These are phyloP conservation scores for Sesamia nonagrioides DNA, from an alignment of 1,140 invertebrate species.

Conservation along the genomic window DNA sequence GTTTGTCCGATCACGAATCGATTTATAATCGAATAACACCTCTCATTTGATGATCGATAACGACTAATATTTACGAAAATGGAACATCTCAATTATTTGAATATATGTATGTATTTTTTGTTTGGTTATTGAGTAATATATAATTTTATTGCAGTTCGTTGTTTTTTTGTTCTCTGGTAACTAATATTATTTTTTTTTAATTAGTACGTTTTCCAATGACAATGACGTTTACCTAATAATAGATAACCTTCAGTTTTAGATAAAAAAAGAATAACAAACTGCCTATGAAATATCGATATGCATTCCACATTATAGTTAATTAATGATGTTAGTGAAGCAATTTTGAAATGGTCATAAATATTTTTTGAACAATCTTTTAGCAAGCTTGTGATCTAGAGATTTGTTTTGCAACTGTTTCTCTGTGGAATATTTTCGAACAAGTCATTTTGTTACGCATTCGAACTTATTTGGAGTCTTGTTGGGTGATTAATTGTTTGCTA, in stretches of 20 bases:
- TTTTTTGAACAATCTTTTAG: constrained; percentile 28
- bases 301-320: constrained; percentile 18
- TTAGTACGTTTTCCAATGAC: neutral
- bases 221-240: neutral
- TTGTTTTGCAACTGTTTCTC: constrained; percentile 10
- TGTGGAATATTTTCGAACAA: constrained; percentile 3
- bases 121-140: constrained; percentile 25
- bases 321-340: constrained; percentile 28
- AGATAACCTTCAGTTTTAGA: constrained; percentile 15
- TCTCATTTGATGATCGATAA: constrained; percentile 26
- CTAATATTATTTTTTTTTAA: neutral
- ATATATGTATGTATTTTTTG: neutral
- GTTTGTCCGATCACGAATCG: constrained; percentile 53
- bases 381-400: neutral
- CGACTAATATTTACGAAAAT: constrained; percentile 19
- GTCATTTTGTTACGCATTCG: neutral
- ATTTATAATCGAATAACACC: constrained; percentile 48
- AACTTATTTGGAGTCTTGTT: neutral
- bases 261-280: neutral
- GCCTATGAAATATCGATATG: constrained; percentile 31
- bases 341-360: constrained; percentile 38
- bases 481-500: too few relatives aligned
- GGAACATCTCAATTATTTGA: constrained; percentile 40
- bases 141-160: neutral
- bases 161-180: neutral